A percentile compares a stretch with the other conserved stretches of the same genome.
phyloP scores from a whole-genome alignment of 2,888 invertebrate genomes.

The Bruchidius siliquastri region DNA sequence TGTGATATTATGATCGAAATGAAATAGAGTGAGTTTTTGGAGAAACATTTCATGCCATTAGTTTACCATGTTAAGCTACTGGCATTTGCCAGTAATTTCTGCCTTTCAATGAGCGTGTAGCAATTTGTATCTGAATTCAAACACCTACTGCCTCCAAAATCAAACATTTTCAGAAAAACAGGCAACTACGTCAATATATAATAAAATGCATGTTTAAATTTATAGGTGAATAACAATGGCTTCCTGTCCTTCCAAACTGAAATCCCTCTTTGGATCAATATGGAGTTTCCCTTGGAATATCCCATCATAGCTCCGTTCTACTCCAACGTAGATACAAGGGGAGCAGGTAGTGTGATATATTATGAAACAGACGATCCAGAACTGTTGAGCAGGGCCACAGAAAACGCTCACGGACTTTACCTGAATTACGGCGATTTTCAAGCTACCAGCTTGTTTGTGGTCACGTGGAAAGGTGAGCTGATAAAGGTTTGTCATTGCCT shows the following conservation, averaged over 20 bases:
- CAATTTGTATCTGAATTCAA: no score
- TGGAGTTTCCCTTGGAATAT: slow-evolving; percentile 84
- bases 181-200: no score
- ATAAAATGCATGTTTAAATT: neutral
- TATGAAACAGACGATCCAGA: slow-evolving; percentile 60
- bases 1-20: no score
- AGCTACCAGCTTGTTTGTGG: slow-evolving; percentile 75
- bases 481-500: neutral
- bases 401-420: slow-evolving; percentile 70
- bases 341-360: slow-evolving; percentile 69
- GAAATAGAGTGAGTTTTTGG: no score
- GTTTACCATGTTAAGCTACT: no score
- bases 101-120: no score
- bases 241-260: slow-evolving; percentile 86
- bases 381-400: slow-evolving; percentile 62
- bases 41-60: no score
- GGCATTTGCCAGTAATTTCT: no score
- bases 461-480: slow-evolving; percentile 68
- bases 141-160: no score
- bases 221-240: slow-evolving; percentile 87
- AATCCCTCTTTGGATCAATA: slow-evolving; percentile 78
- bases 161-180: no score
- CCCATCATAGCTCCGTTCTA: slow-evolving; percentile 88
- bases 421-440: slow-evolving; percentile 66
- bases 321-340: slow-evolving; percentile 81